Conservation (phyloP, 1,140 invertebrate species). For the Drosophila sturtevanti region DNA sequence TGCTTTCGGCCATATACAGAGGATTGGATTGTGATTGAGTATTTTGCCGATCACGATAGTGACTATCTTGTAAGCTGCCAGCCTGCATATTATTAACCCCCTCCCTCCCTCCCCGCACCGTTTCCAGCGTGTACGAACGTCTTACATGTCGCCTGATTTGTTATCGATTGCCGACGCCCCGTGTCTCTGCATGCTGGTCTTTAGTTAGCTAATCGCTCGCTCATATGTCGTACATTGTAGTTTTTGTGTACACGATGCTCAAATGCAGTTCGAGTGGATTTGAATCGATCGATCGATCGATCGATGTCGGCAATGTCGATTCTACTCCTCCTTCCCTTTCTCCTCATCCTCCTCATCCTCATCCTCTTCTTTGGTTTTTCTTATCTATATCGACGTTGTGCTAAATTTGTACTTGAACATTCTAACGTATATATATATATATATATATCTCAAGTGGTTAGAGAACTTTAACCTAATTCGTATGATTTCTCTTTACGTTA, state of each 20-base stretch:
- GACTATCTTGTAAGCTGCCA: slow-evolving; percentile 72
- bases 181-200: slow-evolving; percentile 19
- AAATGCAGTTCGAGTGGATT: slow-evolving; percentile 38
- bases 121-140: too few relatives aligned
- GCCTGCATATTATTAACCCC: not conserved
- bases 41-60: slow-evolving; percentile 75
- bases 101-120: not conserved
- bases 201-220: slow-evolving; percentile 22
- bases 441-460: not conserved
- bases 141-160: not conserved
- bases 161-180: slow-evolving; percentile 10
- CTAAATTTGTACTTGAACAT: slow-evolving; percentile 49
- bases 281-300: slow-evolving; percentile 18
- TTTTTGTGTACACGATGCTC: slow-evolving; percentile 9
- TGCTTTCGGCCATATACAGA: slow-evolving; percentile 59
- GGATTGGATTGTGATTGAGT: slow-evolving; percentile 77
- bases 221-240: not conserved
- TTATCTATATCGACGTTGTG: slow-evolving; percentile 44
- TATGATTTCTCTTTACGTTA: not conserved
- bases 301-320: slow-evolving; percentile 20
- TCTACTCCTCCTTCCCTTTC: slow-evolving; percentile 14
- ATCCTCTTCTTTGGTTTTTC: slow-evolving; percentile 13
- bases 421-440: too few relatives aligned
- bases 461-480: not conserved
- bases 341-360: slow-evolving; percentile 7